Base-by-base conservation (phyloP, 2,888 invertebrate species). In the Stictocephala bisonia region DNA sequence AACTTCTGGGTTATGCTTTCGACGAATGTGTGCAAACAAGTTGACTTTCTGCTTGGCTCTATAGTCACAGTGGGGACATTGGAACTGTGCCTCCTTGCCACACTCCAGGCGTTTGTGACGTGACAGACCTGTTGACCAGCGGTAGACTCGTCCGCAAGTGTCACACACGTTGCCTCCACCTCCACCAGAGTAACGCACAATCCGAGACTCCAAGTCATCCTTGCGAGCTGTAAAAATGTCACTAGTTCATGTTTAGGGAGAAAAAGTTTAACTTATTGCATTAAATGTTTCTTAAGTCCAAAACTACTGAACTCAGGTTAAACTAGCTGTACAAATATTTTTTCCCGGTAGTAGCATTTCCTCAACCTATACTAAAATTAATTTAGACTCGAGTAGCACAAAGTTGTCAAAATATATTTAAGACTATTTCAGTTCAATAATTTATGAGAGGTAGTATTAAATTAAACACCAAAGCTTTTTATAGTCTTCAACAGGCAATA, bases 1-100 rank as follows among this genome's bases (percentile, higher is more conserved):
- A n/a, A n/a, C n/a, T 18, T 9, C 26, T 1, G 15, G 15, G 27
- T 18, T 31, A 26, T 71, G 71, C 50, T 71, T 71, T 13, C 51
- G 72, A n/a, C 72, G 64, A n/a, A 72, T 72, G 27, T 66, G 72
- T 22, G 64, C 66, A 7, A 51, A 66, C 2, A 72, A 53, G 29
- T 72, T 72, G 27, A 72, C 72, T 53, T 72, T 72, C 22, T 92
- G 92, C 82, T 93, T 92, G 82, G 92, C 92, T 81, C 91, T 89
- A 84, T 92, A 92, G 11, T 90, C 90, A 85, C 93, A 93, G 85
- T 90, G 91, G 24, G 91, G 90, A 83, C 93, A 93, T 82, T 91
- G 90, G 84, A 92, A 93, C 84, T 92, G 92, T 22, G 93, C 93
- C 84, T 93, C 93, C 84, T 93, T 93, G 82, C 92, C 92, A 84